Percentiles rank a stretch among this genome's conserved stretches.
Conservation (phyloP, 2,797 vertebrate species). For the Hemitrygon akajei region DNA sequence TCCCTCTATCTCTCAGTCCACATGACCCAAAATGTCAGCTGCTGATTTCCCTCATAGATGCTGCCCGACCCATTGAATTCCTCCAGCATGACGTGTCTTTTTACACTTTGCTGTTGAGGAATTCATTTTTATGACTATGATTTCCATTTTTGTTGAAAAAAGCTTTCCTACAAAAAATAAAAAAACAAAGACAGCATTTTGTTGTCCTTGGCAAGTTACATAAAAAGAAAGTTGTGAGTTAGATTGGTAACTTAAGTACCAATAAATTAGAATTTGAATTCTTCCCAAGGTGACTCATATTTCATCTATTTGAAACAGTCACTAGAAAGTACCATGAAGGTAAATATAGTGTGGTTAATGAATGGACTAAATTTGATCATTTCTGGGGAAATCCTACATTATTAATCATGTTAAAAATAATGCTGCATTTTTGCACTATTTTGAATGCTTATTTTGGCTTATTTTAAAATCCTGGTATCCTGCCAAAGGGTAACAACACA, state of each 20-base stretch:
- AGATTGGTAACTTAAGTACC: not conserved
- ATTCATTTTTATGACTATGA: too few species aligned
- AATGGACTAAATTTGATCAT: not conserved
- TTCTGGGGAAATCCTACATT: not conserved
- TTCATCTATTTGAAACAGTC: constrained; percentile 12
- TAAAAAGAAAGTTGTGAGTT: not conserved
- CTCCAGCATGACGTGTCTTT: too few species aligned
- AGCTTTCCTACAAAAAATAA: too few species aligned
- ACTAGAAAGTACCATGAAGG: not conserved
- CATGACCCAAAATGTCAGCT: too few species aligned
- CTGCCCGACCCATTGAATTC: too few species aligned
- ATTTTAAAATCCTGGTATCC: not conserved
- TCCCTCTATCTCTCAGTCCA: too few species aligned
- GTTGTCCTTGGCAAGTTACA: not conserved
- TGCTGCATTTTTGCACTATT: not conserved
- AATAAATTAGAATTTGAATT: constrained; percentile 4
- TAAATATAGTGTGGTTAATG: not conserved
- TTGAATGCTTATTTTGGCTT: constrained; percentile 15
- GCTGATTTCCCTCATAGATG: too few species aligned
- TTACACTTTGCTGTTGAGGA: too few species aligned
- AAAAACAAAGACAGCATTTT: too few species aligned
- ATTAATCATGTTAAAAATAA: constrained; percentile 12
- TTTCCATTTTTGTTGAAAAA: not conserved
- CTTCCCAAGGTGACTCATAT: not conserved
- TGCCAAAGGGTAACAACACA: not conserved